Base-by-base conservation (phyloP, 2,113 vertebrate species). In the Leptodactylus fuscus region DNA sequence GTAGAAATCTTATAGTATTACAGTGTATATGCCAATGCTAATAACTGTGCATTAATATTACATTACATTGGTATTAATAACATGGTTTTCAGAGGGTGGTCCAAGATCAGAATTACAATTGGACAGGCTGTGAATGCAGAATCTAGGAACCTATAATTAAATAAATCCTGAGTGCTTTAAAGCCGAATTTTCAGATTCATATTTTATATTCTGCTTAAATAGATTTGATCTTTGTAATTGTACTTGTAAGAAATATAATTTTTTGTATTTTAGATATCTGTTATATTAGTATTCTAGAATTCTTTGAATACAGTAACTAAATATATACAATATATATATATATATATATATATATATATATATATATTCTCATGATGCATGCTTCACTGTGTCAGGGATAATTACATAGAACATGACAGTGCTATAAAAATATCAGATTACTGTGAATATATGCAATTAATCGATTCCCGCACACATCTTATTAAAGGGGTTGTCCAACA, bases 1-100 rank as follows among this genome's bases (percentile, higher is more conserved):
- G 58, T 60, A 32, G 71, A 60, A 76, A 75, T 44, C 38, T 62
- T 83, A 83, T 60, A 62, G 34, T 76, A 27, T 76, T 53, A 46
- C 36, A n/a, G 9, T 76, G 60, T 62, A 60, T 60, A 76, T 65
- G 70, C 53, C 82, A 83, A 62, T 34, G 53, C 36, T 83, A 83
- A 83, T 83, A 58, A 60, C 27, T 29, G 38, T 76, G n/a, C 55
- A 83, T 76, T 75, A 74, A 60, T 46, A 46, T 83, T 83, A 76
- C 81, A 82, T 82, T 71, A 71, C 48, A 73, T 73, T 71, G 65
- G 44, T 82, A 53, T 82, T 71, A 82, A 71, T 82, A 71, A 70
- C 32, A 71, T 34, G 44, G 41, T 49, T 81, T 81, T 69, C 27
- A 16, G 65, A 49, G 80, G 80, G 62, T 81, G 80, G 62, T 81